Conservation (phyloP, 2,888 invertebrate species). For the Morpho helenor region DNA sequence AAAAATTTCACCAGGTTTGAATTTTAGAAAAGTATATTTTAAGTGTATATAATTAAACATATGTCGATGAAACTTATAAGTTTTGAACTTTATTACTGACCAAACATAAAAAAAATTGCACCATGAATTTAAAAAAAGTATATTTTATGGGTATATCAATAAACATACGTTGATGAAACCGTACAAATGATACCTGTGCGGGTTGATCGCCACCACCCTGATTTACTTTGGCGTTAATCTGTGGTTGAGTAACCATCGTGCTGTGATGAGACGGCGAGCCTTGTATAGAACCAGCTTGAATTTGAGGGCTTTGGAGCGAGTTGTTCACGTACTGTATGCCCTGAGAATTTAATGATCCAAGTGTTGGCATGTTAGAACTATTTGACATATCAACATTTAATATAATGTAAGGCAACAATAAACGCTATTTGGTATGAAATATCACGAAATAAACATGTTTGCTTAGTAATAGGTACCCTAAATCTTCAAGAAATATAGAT, state of each 20-base stretch:
- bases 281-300: constrained; percentile 57
- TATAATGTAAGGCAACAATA: no score
- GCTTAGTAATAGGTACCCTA: no score
- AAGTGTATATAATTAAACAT: no score
- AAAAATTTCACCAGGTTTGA: background rate
- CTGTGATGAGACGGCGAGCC: constrained; percentile 71
- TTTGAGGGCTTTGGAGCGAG: constrained; percentile 61
- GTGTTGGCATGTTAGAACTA: constrained; percentile 60
- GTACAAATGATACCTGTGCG: constrained; percentile 43
- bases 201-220: constrained; percentile 53
- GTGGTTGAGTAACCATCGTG: constrained; percentile 62
- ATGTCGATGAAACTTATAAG: no score
- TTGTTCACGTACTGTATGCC: constrained; percentile 66
- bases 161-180: no score
- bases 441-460: no score
- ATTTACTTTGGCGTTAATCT: constrained; percentile 45
- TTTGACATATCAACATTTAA: constrained; percentile 39
- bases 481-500: no score
- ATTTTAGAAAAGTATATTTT: no score
- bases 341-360: constrained; percentile 51
- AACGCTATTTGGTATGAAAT: no score
- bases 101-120: background rate
- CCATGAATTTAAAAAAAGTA: no score
- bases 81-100: no score
- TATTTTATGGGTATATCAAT: no score